Evolutionary conservation across 2,888 invertebrate species (phyloP).

Genomic region (Rhagonycha lutea): DNA sequence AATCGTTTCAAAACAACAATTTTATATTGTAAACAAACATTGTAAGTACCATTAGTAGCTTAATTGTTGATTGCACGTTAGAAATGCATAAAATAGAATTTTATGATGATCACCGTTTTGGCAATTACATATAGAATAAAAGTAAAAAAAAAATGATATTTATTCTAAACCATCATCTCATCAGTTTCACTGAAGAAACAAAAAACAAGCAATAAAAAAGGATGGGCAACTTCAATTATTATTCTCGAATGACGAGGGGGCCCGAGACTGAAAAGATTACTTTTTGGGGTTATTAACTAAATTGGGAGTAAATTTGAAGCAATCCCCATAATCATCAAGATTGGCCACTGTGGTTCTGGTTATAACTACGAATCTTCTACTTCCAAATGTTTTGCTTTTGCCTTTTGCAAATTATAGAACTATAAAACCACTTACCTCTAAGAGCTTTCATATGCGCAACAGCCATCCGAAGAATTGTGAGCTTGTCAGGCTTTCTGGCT

Average conservation of each 20-base stretch:
- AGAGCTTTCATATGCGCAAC: conserved; percentile 99
- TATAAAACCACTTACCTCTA: conserved; percentile 69
- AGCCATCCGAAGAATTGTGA: conserved; percentile 98
- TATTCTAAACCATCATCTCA: background rate
- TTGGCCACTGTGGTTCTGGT: background rate
- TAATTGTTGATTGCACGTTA: background rate
- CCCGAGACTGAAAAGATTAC: background rate
- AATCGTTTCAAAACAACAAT: background rate
- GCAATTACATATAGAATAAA: background rate
- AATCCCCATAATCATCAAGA: background rate
- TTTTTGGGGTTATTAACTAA: background rate
- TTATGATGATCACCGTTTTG: background rate
- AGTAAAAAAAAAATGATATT: background rate
- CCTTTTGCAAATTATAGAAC: background rate
- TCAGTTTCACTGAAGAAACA: background rate
- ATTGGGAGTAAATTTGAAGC: background rate
- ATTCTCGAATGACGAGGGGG: background rate
- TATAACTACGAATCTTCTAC: background rate
- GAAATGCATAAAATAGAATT: background rate
- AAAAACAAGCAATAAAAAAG: background rate
- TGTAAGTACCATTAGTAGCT: background rate
- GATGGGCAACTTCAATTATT: background rate
- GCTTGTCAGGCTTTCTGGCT: conserved; percentile 97
- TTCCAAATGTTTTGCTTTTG: background rate
- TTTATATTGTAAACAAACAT: background rate